Percentiles rank a stretch among this genome's conserved stretches.
Conservation (phyloP, 2,113 vertebrate species). For the Sinocyclocheilus anshuiensis region DNA sequence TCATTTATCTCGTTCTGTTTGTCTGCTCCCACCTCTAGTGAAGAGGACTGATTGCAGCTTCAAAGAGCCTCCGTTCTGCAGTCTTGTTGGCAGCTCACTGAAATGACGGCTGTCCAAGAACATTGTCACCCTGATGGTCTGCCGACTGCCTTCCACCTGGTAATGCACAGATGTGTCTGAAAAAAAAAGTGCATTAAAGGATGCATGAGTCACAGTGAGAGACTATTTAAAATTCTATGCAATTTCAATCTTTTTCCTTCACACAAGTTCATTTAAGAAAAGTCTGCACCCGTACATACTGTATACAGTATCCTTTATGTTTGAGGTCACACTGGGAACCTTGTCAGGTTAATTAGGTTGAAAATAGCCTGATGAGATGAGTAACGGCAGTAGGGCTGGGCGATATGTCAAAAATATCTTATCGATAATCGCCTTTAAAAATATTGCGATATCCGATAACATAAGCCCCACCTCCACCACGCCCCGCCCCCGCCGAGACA, state of each 20-base stretch:
- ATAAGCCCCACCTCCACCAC: too few species aligned
- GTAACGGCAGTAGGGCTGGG: too few species aligned
- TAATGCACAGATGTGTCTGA: conserved; percentile 90
- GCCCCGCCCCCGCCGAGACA: too few species aligned
- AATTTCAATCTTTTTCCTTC: not conserved
- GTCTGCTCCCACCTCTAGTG: conserved; percentile 81
- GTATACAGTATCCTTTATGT: not conserved
- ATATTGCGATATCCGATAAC: too few species aligned
- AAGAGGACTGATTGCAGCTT: conserved; percentile 91
- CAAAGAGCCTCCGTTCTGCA: conserved; percentile 90
- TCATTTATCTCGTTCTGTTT: not conserved
- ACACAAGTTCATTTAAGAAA: not conserved
- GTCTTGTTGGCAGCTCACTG: conserved; percentile 88
- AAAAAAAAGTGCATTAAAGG: not conserved
- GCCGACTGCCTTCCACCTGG: conserved; percentile 94
- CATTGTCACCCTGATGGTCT: conserved; percentile 88
- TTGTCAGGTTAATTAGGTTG: not conserved
- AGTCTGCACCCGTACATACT: too few species aligned
- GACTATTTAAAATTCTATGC: not conserved
- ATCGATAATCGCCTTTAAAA: too few species aligned
- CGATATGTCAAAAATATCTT: too few species aligned
- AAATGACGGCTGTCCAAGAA: conserved; percentile 95
- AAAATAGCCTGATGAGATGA: not conserved
- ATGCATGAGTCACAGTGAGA: not conserved
- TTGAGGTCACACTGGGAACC: not conserved